phyloP scores from a whole-genome alignment of 2,888 invertebrate genomes.

The Zygogramma bicolorata region DNA sequence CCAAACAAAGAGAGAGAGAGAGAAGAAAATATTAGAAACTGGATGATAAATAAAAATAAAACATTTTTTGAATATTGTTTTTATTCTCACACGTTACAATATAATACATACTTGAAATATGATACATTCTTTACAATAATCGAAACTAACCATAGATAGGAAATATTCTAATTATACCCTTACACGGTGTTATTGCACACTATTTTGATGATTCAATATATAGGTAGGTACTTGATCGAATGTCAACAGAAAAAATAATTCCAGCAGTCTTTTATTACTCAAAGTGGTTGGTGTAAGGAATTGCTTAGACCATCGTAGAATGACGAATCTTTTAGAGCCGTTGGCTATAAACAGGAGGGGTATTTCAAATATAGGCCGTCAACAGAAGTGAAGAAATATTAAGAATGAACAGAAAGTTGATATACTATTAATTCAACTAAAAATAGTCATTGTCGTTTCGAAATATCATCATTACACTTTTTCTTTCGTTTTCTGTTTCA shows the following conservation, averaged over 20 bases:
- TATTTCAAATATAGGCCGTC: neutral
- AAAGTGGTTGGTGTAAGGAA: slow-evolving; percentile 28
- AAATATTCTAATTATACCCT: slow-evolving; percentile 24
- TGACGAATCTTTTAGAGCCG: slow-evolving; percentile 24
- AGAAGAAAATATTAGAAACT: neutral
- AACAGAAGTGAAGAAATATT: neutral
- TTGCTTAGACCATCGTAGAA: slow-evolving; percentile 34
- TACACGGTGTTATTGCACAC: slow-evolving; percentile 44
- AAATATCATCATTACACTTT: neutral
- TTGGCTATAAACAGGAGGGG: neutral
- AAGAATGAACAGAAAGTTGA: neutral
- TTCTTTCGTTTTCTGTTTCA: too few species aligned
- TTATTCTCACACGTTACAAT: neutral
- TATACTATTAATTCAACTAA: neutral
- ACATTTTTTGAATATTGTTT: neutral
- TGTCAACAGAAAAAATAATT: slow-evolving; percentile 33
- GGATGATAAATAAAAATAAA: neutral
- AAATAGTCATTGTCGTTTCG: neutral
- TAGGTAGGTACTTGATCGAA: slow-evolving; percentile 34
- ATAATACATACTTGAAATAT: neutral
- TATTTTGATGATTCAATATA: slow-evolving; percentile 21
- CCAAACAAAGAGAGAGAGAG: too few species aligned
- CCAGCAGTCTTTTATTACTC: slow-evolving; percentile 41
- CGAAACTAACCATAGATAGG: neutral
- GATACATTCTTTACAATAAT: neutral